Evolutionary conservation across 2,888 invertebrate species (phyloP).

Genomic region (Seira ritae): DNA sequence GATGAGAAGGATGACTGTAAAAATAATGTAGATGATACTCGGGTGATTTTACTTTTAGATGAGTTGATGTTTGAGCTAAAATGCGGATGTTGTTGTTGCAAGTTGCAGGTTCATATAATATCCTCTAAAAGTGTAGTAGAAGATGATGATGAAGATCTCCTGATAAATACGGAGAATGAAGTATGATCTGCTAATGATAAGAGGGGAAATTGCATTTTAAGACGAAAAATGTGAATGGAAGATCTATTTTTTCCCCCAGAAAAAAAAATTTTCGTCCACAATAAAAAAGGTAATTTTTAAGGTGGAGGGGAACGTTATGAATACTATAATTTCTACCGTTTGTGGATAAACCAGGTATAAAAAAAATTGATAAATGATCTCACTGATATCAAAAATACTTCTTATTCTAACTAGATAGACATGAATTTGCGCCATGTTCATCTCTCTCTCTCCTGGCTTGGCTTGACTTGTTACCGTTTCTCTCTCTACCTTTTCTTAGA

Average conservation of each 20-base stretch:
- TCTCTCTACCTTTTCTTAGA: slow-evolving; percentile 14
- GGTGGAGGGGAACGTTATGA: slow-evolving; percentile 28
- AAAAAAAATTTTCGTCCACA: slow-evolving; percentile 48
- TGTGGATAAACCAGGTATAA: slow-evolving; percentile 23
- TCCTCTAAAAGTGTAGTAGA: neutral
- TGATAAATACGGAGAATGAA: slow-evolving; percentile 33
- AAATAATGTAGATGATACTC: slow-evolving; percentile 28
- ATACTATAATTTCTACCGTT: slow-evolving; percentile 33
- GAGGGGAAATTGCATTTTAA: slow-evolving; percentile 17
- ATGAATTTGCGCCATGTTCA: neutral
- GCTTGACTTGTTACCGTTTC: neutral
- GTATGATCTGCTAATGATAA: slow-evolving; percentile 42
- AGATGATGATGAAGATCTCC: slow-evolving; percentile 41
- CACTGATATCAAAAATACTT: neutral
- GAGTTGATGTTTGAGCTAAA: slow-evolving; percentile 8
- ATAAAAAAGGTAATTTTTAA: slow-evolving; percentile 1
- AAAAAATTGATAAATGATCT: slow-evolving; percentile 16
- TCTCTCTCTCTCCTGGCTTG: neutral
- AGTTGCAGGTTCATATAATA: slow-evolving; percentile 7
- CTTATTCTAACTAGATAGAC: neutral
- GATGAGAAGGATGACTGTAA: slow-evolving; percentile 30
- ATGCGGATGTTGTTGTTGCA: slow-evolving; percentile 46
- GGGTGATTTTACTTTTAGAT: slow-evolving; percentile 55
- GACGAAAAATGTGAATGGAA: slow-evolving; percentile 38
- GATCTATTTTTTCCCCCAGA: slow-evolving; percentile 31